Conservation (phyloP, 2,888 invertebrate species). For the Caenorhabditis afra region DNA sequence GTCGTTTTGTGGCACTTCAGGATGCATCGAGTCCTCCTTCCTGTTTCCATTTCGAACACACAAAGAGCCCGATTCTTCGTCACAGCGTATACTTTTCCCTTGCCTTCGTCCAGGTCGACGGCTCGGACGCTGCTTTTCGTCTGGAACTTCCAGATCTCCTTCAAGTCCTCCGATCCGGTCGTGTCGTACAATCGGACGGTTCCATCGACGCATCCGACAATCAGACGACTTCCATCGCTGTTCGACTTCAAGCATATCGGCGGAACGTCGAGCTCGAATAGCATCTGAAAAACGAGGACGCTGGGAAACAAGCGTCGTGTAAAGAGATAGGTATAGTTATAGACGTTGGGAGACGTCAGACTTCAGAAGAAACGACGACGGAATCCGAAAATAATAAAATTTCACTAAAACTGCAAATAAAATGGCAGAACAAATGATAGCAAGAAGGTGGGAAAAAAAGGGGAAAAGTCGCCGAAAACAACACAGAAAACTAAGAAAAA, state of each 20-base stretch:
- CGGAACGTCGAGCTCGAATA: constrained; percentile 35
- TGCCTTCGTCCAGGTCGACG: constrained; percentile 49
- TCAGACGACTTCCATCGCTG: constrained; percentile 25
- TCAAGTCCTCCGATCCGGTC: constrained; percentile 18
- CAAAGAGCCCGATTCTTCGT: constrained; percentile 69
- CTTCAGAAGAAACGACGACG: neutral
- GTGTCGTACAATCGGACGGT: constrained; percentile 51
- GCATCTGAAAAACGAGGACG: constrained; percentile 23
- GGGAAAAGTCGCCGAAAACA: neutral
- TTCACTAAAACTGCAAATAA: constrained; percentile 22
- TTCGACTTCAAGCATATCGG: constrained; percentile 55
- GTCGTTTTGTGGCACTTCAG: constrained; percentile 56
- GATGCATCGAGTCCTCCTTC: constrained; percentile 63
- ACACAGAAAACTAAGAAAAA: constrained; percentile 1
- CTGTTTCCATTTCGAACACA: constrained; percentile 72
- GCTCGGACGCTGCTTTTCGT: constrained; percentile 60
- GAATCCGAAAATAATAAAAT: constrained; percentile 3
- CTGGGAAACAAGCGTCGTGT: too few species aligned
- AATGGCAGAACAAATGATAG: constrained; percentile 4
- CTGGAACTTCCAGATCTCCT: constrained; percentile 62
- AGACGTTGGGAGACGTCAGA: neutral
- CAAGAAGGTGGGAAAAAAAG: neutral
- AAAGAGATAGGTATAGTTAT: neutral
- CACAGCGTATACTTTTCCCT: constrained; percentile 54
- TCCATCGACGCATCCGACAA: constrained; percentile 63